Percentiles rank a stretch among this genome's conserved stretches.
These are phyloP conservation scores for Syngnathus acus DNA, from an alignment of 2,797 vertebrate species.

Conservation along the genomic window DNA sequence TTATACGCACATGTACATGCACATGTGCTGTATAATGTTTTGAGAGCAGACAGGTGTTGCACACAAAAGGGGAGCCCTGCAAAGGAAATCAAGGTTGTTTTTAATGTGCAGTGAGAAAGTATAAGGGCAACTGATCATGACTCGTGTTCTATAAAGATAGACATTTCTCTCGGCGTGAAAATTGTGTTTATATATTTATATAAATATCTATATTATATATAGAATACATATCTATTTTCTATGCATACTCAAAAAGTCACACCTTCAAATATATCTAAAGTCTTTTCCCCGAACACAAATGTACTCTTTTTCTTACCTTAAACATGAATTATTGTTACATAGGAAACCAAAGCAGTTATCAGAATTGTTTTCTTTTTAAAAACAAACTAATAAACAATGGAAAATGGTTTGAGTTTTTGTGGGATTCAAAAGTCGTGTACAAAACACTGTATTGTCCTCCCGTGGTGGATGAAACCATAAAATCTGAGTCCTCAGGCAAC, in stretches of 20 bases:
- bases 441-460: constrained; percentile 66
- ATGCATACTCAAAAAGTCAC: constrained; percentile 76
- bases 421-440: constrained; percentile 54
- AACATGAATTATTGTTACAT: constrained; percentile 62
- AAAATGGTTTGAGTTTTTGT: constrained; percentile 60
- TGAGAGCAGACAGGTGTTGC: background rate
- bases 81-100: constrained; percentile 69
- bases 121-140: constrained; percentile 73
- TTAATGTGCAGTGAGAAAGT: constrained; percentile 80
- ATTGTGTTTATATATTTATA: constrained; percentile 76
- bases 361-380: constrained; percentile 29
- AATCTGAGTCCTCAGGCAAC: constrained; percentile 72
- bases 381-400: constrained; percentile 3
- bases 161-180: constrained; percentile 77
- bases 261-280: constrained; percentile 76
- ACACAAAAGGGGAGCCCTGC: constrained; percentile 46
- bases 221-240: constrained; percentile 80
- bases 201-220: constrained; percentile 80
- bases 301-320: constrained; percentile 46
- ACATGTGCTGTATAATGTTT: too few species aligned
- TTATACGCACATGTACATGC: too few species aligned
- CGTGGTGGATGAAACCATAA: constrained; percentile 69
- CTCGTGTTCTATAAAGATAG: constrained; percentile 78
- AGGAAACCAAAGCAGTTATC: constrained; percentile 60
- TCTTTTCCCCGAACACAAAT: constrained; percentile 25